These are phyloP conservation scores for Amphiprion ocellaris DNA, from an alignment of 2,113 vertebrate species.

Conservation along the genomic window DNA sequence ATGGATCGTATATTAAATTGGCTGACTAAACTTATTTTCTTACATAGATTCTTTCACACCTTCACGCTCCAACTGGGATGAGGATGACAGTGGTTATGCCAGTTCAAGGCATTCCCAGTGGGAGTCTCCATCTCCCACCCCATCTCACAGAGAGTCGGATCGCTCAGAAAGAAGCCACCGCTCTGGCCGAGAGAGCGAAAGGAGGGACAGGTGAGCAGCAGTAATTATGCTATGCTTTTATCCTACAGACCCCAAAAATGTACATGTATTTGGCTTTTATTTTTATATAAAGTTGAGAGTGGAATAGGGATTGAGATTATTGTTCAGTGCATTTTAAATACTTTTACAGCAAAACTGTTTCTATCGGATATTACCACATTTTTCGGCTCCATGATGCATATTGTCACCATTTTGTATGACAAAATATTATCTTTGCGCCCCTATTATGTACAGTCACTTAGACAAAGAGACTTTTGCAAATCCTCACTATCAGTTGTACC, in stretches of 20 bases:
- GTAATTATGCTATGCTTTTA: not conserved
- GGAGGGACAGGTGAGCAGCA: constrained; percentile 81
- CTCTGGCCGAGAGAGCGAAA: constrained; percentile 86
- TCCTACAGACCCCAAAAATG: not conserved
- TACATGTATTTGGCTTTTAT: not conserved
- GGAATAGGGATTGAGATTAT: too few relatives aligned
- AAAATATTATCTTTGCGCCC: not conserved
- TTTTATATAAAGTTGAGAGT: not conserved
- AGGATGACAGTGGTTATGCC: constrained; percentile 90
- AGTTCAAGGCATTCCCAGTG: constrained; percentile 91
- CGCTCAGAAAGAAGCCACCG: constrained; percentile 87
- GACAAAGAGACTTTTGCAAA: not conserved
- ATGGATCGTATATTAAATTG: not conserved
- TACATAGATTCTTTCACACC: constrained; percentile 91
- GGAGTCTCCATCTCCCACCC: constrained; percentile 94
- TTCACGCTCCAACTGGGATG: constrained; percentile 96
- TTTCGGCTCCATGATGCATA: not conserved
- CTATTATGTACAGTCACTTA: not conserved
- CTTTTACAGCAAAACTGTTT: too few relatives aligned
- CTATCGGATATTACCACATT: too few relatives aligned
- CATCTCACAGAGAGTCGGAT: constrained; percentile 89
- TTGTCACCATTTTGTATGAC: not conserved
- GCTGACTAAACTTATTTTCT: not conserved
- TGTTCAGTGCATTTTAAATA: too few relatives aligned
- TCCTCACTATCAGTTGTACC: not conserved